These are phyloP conservation scores for Masticophis lateralis DNA, from an alignment of 2,797 vertebrate genomes.

Conservation along the genomic window DNA sequence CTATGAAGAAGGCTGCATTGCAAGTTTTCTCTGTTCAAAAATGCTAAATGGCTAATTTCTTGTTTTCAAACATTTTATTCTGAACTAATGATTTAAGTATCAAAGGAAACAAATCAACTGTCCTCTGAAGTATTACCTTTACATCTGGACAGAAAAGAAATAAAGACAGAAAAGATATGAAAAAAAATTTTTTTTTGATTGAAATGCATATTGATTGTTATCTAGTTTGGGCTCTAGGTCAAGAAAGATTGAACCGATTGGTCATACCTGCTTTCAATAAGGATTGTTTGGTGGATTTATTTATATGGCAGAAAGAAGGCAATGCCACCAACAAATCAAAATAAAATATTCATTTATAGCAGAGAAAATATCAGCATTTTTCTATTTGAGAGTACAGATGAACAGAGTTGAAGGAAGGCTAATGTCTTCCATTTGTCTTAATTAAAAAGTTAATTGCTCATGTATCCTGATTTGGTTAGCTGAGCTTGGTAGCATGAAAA, in stretches of 20 bases:
- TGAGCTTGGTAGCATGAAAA: conserved; percentile 57
- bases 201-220: conserved; percentile 49
- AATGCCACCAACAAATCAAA: conserved; percentile 68
- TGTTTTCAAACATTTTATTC: conserved; percentile 40
- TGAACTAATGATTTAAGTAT: conserved; percentile 27
- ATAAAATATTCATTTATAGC: conserved; percentile 71
- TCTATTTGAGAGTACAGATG: conserved; percentile 77
- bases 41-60: conserved; percentile 30
- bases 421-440: conserved; percentile 80
- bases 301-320: conserved; percentile 68
- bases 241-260: conserved; percentile 50
- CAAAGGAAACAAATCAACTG: conserved; percentile 37
- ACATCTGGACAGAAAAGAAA: conserved; percentile 17
- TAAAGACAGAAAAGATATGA: not conserved
- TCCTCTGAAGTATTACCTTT: conserved; percentile 17
- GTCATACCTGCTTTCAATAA: conserved; percentile 55
- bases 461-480: conserved; percentile 75
- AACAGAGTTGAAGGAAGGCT: conserved; percentile 78
- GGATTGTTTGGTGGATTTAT: conserved; percentile 58
- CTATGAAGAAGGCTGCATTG: not conserved
- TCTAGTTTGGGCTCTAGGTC: conserved; percentile 43
- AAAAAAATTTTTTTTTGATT: conserved; percentile 48
- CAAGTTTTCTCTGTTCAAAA: conserved; percentile 22
- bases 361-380: conserved; percentile 73
- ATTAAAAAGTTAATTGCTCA: conserved; percentile 83